phyloP scores from a whole-genome alignment of 1,140 invertebrate species.

The Bactericera cockerelli region DNA sequence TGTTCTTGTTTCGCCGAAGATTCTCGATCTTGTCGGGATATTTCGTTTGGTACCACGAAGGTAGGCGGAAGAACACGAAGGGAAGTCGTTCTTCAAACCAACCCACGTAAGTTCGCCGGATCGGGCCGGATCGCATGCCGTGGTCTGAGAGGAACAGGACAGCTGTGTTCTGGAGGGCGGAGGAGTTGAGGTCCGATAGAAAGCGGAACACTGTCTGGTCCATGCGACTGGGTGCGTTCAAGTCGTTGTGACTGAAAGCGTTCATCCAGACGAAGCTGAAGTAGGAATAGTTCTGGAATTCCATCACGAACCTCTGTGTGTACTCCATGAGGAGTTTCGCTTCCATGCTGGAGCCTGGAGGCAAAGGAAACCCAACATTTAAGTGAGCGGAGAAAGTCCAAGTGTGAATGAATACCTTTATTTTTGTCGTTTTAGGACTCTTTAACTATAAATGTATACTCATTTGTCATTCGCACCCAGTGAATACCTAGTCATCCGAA shows the following conservation, averaged over 20 bases:
- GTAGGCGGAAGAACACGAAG: constrained; percentile 56
- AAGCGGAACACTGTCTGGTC: constrained; percentile 41
- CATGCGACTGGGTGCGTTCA: constrained; percentile 51
- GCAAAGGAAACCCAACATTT: no score
- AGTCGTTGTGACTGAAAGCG: constrained; percentile 56
- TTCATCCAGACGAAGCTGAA: constrained; percentile 70
- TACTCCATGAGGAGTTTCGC: constrained; percentile 23
- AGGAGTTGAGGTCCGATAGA: constrained; percentile 37
- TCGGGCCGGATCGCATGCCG: constrained; percentile 71
- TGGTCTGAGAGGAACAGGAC: constrained; percentile 83
- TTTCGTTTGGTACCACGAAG: constrained; percentile 46
- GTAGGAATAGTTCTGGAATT: constrained; percentile 37
- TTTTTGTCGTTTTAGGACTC: no score
- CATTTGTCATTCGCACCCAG: no score
- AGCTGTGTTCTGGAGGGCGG: constrained; percentile 46
- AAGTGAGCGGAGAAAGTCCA: no score
- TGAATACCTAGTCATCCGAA: no score
- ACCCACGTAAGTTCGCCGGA: constrained; percentile 63
- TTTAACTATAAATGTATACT: no score
- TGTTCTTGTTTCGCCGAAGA: constrained; percentile 49
- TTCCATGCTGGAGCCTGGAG: constrained; percentile 16
- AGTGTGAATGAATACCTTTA: no score
- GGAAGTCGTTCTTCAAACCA: constrained; percentile 80
- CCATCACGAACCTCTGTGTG: constrained; percentile 37
- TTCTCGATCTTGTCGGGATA: constrained; percentile 47